Base-by-base conservation (phyloP, 2,888 invertebrate species). In the Aleiodes alternator region DNA sequence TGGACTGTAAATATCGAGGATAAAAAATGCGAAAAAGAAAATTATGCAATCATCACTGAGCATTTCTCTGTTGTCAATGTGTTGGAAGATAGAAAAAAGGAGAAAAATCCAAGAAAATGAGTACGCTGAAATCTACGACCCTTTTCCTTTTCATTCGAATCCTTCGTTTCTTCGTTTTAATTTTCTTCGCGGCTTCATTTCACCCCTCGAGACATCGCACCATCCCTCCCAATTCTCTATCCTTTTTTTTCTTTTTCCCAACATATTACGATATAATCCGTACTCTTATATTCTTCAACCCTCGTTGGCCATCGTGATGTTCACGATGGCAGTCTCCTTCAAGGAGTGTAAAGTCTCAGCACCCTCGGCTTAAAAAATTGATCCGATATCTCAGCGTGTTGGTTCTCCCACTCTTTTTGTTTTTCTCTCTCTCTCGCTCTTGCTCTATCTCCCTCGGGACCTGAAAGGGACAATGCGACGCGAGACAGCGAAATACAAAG, bases 321-420 rank as follows among this genome's bases (percentile, higher is more conserved):
- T 51, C 56, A 34, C 12, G 23, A 34, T 69, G 50, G 43, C 38
- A 51, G 75, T 79, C 83, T 79, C 81, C 85, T 85, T 86, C 85
- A 84, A 87, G 86, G 84, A 87, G 88, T 87, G 88, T 86, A 88
- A 88, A 88, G 88, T 88, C 87, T 88, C 87, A 70, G 78, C 88
- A 87, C 88, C 88, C 88, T 88, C 87, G 86, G 88, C 88, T 89
- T 89, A 88, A 89, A 89, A 89, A 89, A 89, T 89, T 89, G 89
- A 89, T 89, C 89, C 88, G 88, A 89, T 89, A 89, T 88, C 88
- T 87, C 87, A 86, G 84, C 84, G 87, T 86, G 87, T 87, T 87
- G 86, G 87, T 83, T 86, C 86, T 87, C 87, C 16, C 86, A 85
- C 64, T 43, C 64, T 48, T 23, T 64, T 48, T 14, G 8, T 64